Base-by-base conservation (phyloP, 2,797 vertebrate genomes). In the Notolepis coatsorum region DNA sequence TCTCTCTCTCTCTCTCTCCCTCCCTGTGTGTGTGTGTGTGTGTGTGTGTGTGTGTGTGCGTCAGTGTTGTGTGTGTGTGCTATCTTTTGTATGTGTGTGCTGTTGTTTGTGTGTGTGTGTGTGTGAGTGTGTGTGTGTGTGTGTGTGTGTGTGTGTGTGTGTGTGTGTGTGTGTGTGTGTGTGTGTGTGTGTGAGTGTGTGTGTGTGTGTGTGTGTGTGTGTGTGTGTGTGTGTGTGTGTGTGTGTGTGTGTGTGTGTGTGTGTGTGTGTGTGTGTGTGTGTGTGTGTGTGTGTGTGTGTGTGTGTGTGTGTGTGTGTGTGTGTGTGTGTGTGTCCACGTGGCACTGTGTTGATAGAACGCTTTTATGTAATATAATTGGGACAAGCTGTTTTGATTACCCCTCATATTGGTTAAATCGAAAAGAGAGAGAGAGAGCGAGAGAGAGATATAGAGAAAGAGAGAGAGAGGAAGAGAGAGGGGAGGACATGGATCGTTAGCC, bases 111-210 rank as follows among this genome's bases (percentile, higher is more conserved):
- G n/a, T n/a, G n/a, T n/a, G n/a, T n/a, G n/a, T n/a, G n/a, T n/a
- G n/a, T n/a, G n/a, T n/a, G n/a, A n/a, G n/a, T n/a, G n/a, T 0
- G 54, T 88, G 85, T 89, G 88, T 88, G 88, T 90, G 75, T 85
- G 77, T 56, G 74, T n/a, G n/a, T n/a, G n/a, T n/a, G n/a, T n/a
- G n/a, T n/a, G n/a, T n/a, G n/a, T n/a, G n/a, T n/a, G n/a, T n/a
- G n/a, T n/a, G n/a, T 41, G 4, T 18, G 7, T 35, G 1, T 35
- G 9, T 12, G 33, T 13, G 35, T 13, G 33, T 35, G 33, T 10
- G 33, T 35, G 33, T 10, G 12, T 35, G 33, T 8, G 12, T 35
- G 33, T 8, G 12, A 8, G 28, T 8, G 18, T 3, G 1, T 39
- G 5, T 27, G 37, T n/a, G 18, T 0, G 0, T 45, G 5, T 37